Conservation (phyloP, 2,113 vertebrate species). For the Bungarus multicinctus region DNA sequence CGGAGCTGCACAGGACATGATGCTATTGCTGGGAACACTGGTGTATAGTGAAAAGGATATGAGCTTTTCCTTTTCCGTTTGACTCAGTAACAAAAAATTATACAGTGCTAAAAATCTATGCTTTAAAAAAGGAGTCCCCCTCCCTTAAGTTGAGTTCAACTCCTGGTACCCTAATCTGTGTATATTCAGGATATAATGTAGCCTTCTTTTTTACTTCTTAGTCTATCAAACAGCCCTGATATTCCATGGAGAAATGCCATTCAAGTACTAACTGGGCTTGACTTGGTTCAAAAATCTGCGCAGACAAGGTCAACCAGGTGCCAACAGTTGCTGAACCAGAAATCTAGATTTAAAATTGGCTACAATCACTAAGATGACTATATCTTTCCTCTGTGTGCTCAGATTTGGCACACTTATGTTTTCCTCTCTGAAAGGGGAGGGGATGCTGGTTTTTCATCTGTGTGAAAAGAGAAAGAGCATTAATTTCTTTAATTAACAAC, state of each 20-base stretch:
- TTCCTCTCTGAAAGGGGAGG: background rate
- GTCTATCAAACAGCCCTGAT: background rate
- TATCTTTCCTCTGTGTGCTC: conserved; percentile 15
- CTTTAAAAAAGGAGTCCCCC: background rate
- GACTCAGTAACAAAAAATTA: conserved; percentile 27
- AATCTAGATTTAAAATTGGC: background rate
- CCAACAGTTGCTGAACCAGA: background rate
- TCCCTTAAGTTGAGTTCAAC: background rate
- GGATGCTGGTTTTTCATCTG: background rate
- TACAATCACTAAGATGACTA: conserved; percentile 17
- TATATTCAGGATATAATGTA: background rate
- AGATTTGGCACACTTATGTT: background rate
- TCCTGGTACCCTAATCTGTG: background rate
- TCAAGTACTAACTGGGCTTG: background rate
- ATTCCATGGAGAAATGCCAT: background rate
- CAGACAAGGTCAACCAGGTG: background rate
- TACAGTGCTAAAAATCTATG: fast-evolving
- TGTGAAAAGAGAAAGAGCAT: background rate
- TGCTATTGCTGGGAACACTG: conserved; percentile 2
- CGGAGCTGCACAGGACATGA: background rate
- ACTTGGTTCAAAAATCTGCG: background rate
- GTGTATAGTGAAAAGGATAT: conserved; percentile 26
- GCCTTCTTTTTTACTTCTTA: background rate
- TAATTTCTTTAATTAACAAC: background rate
- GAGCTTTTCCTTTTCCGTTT: conserved; percentile 43